A percentile compares a stretch with the other conserved stretches of the same genome.
These are phyloP conservation scores for Chionis minor DNA, from an alignment of 2,113 vertebrate genomes.

Conservation along the genomic window DNA sequence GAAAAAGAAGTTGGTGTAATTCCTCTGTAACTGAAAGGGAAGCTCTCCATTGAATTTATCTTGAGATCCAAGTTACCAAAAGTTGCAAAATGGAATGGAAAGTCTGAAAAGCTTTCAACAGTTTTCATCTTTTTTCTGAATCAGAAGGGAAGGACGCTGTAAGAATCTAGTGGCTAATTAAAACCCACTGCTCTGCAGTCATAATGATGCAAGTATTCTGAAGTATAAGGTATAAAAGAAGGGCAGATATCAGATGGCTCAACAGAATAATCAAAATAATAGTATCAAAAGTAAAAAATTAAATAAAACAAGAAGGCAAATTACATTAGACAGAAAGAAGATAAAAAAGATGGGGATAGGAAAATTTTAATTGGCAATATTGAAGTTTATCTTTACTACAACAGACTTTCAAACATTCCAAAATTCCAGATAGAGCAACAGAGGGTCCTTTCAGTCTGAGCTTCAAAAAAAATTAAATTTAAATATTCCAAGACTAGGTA, in stretches of 20 bases:
- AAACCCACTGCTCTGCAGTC: neutral
- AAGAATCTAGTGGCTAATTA: neutral
- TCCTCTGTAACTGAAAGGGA: neutral
- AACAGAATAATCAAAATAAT: neutral
- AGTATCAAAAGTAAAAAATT: neutral
- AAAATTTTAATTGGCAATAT: neutral
- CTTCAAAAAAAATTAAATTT: neutral
- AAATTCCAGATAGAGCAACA: neutral
- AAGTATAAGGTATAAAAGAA: neutral
- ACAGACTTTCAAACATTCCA: neutral
- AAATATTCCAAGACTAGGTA: neutral
- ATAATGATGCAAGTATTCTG: neutral
- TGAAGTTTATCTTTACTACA: neutral
- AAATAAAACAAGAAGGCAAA: neutral
- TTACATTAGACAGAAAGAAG: neutral
- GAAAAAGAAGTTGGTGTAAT: neutral
- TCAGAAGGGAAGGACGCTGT: neutral
- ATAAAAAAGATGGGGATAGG: neutral
- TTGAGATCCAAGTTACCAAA: neutral
- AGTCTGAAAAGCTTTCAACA: neutral
- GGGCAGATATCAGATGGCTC: neutral
- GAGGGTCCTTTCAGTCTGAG: neutral
- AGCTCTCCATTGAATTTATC: neutral
- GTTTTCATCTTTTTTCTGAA: neutral
- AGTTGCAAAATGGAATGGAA: neutral